Conservation (phyloP, 1,140 invertebrate species). For the Euura lappo region DNA sequence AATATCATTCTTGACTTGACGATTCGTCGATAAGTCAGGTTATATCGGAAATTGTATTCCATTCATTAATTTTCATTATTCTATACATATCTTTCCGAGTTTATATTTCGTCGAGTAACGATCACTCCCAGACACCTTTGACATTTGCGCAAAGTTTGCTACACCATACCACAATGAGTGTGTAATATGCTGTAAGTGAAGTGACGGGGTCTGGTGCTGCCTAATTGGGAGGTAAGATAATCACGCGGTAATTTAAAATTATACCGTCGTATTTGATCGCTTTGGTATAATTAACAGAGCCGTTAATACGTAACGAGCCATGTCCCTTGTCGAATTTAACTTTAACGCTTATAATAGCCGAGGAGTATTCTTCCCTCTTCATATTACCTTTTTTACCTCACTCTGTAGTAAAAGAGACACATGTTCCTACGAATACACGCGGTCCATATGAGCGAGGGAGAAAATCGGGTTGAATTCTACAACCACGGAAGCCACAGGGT, state of each 20-base stretch:
- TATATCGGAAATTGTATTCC: neutral
- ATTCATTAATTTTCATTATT: constrained; percentile 1
- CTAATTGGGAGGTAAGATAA: neutral
- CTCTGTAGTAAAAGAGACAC: too few relatives aligned
- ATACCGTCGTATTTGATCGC: too few relatives aligned
- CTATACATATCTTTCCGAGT: neutral
- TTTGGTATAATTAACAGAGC: too few relatives aligned
- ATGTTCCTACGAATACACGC: too few relatives aligned
- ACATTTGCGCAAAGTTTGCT: neutral
- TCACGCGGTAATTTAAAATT: neutral
- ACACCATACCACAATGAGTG: neutral
- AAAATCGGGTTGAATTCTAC: too few relatives aligned
- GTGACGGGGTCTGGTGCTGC: neutral
- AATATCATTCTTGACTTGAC: neutral
- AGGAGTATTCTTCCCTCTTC: too few relatives aligned
- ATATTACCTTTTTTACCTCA: too few relatives aligned
- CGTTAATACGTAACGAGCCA: too few relatives aligned
- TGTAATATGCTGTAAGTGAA: neutral
- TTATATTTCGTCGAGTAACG: neutral
- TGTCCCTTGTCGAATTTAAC: too few relatives aligned
- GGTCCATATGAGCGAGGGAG: too few relatives aligned
- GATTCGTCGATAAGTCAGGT: neutral
- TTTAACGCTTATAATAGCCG: too few relatives aligned
- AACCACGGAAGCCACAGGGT: too few relatives aligned
- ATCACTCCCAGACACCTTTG: neutral